These are phyloP conservation scores for Trissonchulus latispiculum DNA, from an alignment of 2,888 invertebrate genomes.

Conservation along the genomic window DNA sequence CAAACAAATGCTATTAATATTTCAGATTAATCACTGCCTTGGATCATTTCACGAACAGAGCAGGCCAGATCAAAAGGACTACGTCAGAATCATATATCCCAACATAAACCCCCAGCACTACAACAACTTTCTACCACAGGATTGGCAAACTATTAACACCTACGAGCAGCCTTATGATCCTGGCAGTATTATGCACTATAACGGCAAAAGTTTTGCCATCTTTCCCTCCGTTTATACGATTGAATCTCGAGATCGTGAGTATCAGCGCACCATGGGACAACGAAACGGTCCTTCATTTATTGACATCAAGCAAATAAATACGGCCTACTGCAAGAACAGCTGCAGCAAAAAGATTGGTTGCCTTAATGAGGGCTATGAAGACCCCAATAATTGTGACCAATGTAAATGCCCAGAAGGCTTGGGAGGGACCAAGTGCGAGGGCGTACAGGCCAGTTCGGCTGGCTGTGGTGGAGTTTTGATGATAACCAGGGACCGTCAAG, in stretches of 20 bases:
- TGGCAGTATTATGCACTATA: conserved; percentile 38
- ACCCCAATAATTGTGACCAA: conserved; percentile 37
- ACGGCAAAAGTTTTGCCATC: conserved; percentile 21
- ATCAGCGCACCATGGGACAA: conserved; percentile 32
- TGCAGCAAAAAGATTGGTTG: conserved; percentile 24
- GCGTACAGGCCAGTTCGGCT: conserved; percentile 29
- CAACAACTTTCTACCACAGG: conserved; percentile 21
- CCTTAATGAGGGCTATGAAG: conserved; percentile 34
- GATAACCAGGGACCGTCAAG: neutral
- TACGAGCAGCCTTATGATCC: conserved; percentile 22
- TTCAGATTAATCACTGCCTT: neutral
- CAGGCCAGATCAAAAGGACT: conserved; percentile 34
- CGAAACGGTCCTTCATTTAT: conserved; percentile 39
- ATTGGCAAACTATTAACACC: neutral
- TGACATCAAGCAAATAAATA: conserved; percentile 29
- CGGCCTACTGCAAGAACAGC: conserved; percentile 19
- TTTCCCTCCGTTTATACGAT: conserved; percentile 6
- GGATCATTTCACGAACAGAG: conserved; percentile 40
- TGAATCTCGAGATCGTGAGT: conserved; percentile 8
- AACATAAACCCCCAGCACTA: conserved; percentile 17
- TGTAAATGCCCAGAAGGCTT: conserved; percentile 39
- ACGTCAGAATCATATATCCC: conserved; percentile 24
- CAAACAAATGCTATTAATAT: too few relatives aligned
- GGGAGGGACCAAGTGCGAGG: conserved; percentile 33
- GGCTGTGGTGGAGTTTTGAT: conserved; percentile 18